These are phyloP conservation scores for Hippocampus comes DNA, from an alignment of 2,113 vertebrate species.

Conservation along the genomic window DNA sequence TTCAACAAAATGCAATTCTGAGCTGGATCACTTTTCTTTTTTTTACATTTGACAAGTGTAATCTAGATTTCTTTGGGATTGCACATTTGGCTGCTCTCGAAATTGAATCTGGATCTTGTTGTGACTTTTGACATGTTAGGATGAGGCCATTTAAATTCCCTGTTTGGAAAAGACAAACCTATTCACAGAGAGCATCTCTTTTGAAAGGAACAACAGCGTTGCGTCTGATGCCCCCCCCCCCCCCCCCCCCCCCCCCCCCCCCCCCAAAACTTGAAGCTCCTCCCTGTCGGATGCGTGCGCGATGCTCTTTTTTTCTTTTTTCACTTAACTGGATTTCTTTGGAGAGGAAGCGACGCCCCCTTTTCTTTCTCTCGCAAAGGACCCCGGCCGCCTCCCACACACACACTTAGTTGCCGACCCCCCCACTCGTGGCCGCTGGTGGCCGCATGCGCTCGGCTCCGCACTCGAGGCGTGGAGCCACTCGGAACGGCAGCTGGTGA, in stretches of 20 bases:
- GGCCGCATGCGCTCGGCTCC: constrained; percentile 60
- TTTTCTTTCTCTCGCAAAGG: constrained; percentile 32
- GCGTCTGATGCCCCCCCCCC: too few relatives aligned
- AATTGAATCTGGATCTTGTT: neutral
- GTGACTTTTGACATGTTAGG: neutral
- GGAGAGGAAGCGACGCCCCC: constrained; percentile 58
- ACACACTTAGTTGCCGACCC: constrained; percentile 16
- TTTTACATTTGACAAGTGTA: neutral
- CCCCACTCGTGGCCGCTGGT: constrained; percentile 12
- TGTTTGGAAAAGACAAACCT: neutral
- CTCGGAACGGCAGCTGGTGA: constrained; percentile 27
- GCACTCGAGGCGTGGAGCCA: constrained; percentile 58
- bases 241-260: neutral
- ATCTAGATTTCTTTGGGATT: neutral
- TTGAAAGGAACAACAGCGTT: too few relatives aligned
- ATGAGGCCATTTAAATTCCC: neutral
- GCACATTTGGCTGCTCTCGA: neutral
- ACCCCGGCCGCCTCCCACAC: constrained; percentile 30
- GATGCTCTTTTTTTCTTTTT: constrained; percentile 8
- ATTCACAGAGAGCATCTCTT: too few relatives aligned
- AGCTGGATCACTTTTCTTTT: neutral
- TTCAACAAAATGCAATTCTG: neutral
- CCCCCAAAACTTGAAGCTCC: constrained; percentile 40
- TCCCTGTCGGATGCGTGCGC: constrained; percentile 48
- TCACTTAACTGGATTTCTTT: constrained; percentile 67